These are phyloP conservation scores for Nansenia antarctica DNA, from an alignment of 2,113 vertebrate genomes.

Conservation along the genomic window DNA sequence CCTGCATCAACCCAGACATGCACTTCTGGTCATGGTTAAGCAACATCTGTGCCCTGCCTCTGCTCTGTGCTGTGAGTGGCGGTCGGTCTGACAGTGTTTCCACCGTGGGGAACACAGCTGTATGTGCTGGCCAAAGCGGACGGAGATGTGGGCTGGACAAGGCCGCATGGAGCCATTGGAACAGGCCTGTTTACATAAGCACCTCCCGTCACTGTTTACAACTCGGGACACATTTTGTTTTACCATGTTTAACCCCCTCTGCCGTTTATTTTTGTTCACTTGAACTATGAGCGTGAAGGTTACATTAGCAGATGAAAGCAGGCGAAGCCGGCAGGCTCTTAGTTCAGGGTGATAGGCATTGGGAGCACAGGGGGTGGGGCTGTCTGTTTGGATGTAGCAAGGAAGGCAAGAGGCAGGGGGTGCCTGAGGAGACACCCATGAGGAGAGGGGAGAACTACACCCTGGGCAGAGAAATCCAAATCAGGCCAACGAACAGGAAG, in stretches of 20 bases:
- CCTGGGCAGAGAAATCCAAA: conserved; percentile 37
- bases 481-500: conserved; percentile 57
- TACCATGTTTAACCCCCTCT: conserved; percentile 56
- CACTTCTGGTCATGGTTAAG: conserved; percentile 46
- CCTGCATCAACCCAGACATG: conserved; percentile 54
- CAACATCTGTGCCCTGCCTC: conserved; percentile 39
- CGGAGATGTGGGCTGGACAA: neutral
- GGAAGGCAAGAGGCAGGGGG: conserved; percentile 8
- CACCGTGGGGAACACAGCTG: conserved; percentile 57
- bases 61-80: conserved; percentile 30
- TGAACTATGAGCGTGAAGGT: conserved; percentile 61
- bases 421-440: conserved; percentile 33
- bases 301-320: conserved; percentile 44
- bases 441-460: conserved; percentile 22
- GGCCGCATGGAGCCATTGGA: conserved; percentile 36
- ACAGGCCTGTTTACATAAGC: conserved; percentile 66
- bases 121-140: conserved; percentile 36
- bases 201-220: conserved; percentile 67
- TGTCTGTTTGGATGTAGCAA: neutral
- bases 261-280: conserved; percentile 66
- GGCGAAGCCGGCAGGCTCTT: conserved; percentile 19
- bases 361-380: neutral
- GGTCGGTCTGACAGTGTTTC: conserved; percentile 51
- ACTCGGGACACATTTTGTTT: conserved; percentile 65
- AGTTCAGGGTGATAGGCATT: conserved; percentile 18